Evolutionary conservation across 1,140 invertebrate species (phyloP), one percentile per base, ranked within the genome.

Genomic region (Zelostemma sp.): DNA sequence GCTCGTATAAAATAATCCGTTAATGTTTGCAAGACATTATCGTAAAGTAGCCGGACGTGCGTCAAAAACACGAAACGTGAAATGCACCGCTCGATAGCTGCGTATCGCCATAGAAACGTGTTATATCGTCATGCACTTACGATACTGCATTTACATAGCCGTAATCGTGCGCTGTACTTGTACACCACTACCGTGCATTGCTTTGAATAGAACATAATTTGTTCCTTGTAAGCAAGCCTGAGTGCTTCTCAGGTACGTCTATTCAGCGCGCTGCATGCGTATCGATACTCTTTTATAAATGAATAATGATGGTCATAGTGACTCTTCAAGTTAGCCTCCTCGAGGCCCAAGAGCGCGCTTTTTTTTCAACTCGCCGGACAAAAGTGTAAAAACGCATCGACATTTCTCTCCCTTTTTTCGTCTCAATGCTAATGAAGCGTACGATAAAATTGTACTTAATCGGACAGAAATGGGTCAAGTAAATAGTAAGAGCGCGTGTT

Each of bases 271-370:
- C 9, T 38, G 35, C 35, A 11, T 38, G 12, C 35, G 19, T 45
- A 69, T 69, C 60, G 56, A 64, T 69, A 69, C 49, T 54, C 45
- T 50, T 59, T 60, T 70, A 55, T 60, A 61, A 64, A 65, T 64
- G 61, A 64, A 61, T 60, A 70, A 64, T 64, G 60, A 69, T 38
- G 56, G 21, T 25, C 56, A 14, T 14, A 38, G 11, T 38, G 35
- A 38, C 35, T 38, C 35, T 38, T 38, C 11, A 38, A n/a, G n/a
- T 38, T 3, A 11, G 11, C 3, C n/a, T 38, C 11, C 11, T 3
- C 35, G 35, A 38, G 12, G 3, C 35, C 3, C n/a, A 2, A 38
- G 3, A 38, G 3, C 35, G 28, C 11, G n/a, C n/a, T n/a, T 11
- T 31, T 31, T 31, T 31, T 31, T 6, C 28, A 6, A 11, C 11